phyloP scores from a whole-genome alignment of 1,140 invertebrate species.

The Bombus vancouverensis region DNA sequence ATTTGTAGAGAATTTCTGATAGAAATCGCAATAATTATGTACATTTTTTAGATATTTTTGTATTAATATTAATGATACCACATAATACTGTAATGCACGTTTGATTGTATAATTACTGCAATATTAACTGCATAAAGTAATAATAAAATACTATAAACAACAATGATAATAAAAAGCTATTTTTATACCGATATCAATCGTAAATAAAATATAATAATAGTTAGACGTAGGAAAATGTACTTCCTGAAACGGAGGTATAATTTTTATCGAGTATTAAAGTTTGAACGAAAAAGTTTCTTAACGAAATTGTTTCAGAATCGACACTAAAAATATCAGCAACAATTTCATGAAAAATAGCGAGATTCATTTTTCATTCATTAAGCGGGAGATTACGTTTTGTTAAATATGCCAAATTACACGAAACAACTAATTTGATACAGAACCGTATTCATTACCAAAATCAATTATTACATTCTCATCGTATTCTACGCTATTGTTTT shows the following conservation, averaged over 20 bases:
- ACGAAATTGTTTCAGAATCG: background rate
- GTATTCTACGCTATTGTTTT: background rate
- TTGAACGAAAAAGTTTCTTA: background rate
- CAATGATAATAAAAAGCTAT: background rate
- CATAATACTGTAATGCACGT: no score
- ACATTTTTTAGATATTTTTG: background rate
- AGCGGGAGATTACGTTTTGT: background rate
- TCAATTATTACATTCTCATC: background rate
- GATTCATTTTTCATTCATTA: background rate
- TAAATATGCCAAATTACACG: slow-evolving; percentile 7
- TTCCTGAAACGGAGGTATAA: no score
- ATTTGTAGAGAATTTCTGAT: background rate
- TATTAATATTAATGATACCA: background rate
- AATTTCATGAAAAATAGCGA: background rate
- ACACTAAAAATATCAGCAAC: background rate
- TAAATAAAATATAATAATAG: background rate
- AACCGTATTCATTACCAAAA: background rate
- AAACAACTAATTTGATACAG: slow-evolving; percentile 34
- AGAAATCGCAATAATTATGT: background rate
- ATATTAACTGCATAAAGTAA: background rate
- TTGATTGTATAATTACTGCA: no score
- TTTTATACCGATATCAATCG: background rate
- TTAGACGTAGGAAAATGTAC: background rate
- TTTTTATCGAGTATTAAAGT: background rate
- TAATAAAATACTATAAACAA: background rate